Conservation (phyloP, 2,797 vertebrate genomes). For the Sebastes umbrosus region DNA sequence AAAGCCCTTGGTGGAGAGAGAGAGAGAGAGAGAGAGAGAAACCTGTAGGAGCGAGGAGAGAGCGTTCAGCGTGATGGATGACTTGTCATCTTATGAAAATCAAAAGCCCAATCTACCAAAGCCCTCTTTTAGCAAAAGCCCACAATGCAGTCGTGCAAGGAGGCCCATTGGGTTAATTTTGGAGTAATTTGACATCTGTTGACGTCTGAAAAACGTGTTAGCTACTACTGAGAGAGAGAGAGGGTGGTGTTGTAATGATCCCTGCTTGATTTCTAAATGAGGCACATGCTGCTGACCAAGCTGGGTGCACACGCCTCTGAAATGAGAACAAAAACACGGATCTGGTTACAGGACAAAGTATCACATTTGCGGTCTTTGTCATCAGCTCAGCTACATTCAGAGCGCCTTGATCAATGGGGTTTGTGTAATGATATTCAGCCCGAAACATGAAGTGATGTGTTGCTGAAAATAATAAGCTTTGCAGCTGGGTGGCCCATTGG, state of each 20-base stretch:
- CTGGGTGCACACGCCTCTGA: slow-evolving; percentile 58
- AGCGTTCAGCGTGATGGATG: slow-evolving; percentile 71
- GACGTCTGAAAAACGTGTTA: slow-evolving; percentile 74
- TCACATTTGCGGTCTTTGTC: slow-evolving; percentile 72
- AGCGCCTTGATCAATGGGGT: slow-evolving; percentile 66
- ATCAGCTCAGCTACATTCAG: slow-evolving; percentile 57
- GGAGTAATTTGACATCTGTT: slow-evolving; percentile 81
- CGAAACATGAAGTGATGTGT: slow-evolving; percentile 70
- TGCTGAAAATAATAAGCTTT: slow-evolving; percentile 67
- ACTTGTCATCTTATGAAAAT: slow-evolving; percentile 77
- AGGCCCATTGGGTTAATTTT: slow-evolving; percentile 76
- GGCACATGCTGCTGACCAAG: slow-evolving; percentile 66
- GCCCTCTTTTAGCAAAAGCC: slow-evolving; percentile 60
- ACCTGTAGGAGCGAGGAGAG: slow-evolving; percentile 14
- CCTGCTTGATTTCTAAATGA: slow-evolving; percentile 77
- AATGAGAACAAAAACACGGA: slow-evolving; percentile 76
- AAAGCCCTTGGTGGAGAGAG: background rate
- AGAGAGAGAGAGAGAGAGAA: background rate
- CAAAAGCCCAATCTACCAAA: slow-evolving; percentile 68
- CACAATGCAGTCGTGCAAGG: slow-evolving; percentile 63
- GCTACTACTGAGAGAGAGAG: slow-evolving; percentile 61
- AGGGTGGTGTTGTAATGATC: slow-evolving; percentile 67
- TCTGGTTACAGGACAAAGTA: slow-evolving; percentile 70
- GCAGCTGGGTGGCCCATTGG: slow-evolving; percentile 65
- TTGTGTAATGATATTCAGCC: slow-evolving; percentile 67